Evolutionary conservation across 1,140 invertebrate genomes (phyloP).

Genomic region (Pentalonia nigronervosa): DNA sequence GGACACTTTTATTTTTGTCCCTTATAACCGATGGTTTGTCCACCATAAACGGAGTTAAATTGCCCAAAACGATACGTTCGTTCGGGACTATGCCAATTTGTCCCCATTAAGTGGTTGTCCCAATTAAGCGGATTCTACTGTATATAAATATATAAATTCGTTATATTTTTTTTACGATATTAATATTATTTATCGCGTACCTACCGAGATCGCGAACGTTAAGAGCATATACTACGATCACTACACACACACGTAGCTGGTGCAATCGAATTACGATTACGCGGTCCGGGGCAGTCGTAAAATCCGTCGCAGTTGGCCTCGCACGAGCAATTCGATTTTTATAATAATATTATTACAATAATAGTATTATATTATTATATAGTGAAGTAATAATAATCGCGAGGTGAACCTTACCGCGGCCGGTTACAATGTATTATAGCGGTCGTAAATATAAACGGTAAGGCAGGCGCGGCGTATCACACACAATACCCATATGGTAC

Average conservation of each 20-base stretch:
- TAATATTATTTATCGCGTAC: neutral
- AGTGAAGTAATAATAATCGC: neutral
- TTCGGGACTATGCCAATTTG: no score
- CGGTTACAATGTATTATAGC: neutral
- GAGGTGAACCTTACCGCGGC: neutral
- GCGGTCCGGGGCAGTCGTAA: neutral
- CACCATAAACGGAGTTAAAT: no score
- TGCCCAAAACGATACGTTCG: no score
- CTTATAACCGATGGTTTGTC: no score
- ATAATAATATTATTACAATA: neutral
- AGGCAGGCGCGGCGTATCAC: neutral
- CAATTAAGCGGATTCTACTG: no score
- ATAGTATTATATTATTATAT: neutral
- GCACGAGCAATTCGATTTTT: neutral
- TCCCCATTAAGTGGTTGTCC: no score
- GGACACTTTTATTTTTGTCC: no score
- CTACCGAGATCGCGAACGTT: neutral
- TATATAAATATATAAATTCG: neutral
- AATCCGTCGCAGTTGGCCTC: neutral
- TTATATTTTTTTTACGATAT: neutral
- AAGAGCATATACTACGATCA: neutral
- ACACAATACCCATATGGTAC: neutral
- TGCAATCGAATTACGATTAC: slow-evolving; percentile 18
- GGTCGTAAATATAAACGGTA: neutral
- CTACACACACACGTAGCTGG: neutral